Conservation (phyloP, 2,888 invertebrate species). For the Drosophila paranaensis region DNA sequence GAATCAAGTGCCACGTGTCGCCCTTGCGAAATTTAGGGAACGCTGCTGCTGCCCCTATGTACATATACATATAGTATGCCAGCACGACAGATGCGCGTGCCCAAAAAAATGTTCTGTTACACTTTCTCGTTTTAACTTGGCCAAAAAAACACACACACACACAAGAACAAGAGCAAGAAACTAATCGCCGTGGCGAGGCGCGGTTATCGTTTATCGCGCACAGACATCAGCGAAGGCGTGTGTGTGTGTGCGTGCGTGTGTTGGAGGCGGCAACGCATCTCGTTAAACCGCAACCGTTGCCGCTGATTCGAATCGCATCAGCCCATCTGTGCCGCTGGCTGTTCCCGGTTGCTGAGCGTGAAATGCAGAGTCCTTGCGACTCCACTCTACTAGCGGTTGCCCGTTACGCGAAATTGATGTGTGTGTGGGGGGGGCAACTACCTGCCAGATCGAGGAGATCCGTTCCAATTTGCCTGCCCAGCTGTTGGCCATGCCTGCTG, state of each 20-base stretch:
- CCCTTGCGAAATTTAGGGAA: constrained; percentile 51
- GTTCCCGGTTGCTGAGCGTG: constrained; percentile 55
- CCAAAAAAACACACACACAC: constrained; percentile 24
- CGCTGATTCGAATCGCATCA: constrained; percentile 69
- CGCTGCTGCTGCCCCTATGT: constrained; percentile 9
- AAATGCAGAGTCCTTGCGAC: constrained; percentile 59
- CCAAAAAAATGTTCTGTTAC: constrained; percentile 62
- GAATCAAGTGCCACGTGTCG: constrained; percentile 83
- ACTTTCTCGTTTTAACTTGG: constrained; percentile 69
- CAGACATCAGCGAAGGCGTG: constrained; percentile 47
- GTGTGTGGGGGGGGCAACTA: constrained; percentile 15
- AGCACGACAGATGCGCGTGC: constrained; percentile 74
- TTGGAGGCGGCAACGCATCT: constrained; percentile 80
- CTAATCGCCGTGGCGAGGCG: constrained; percentile 66
- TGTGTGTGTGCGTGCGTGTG: constrained; percentile 35
- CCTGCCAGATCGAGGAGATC: constrained; percentile 48
- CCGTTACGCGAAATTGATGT: constrained; percentile 74
- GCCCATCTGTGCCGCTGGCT: constrained; percentile 74
- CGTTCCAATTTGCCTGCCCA: constrained; percentile 78
- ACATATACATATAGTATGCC: not conserved
- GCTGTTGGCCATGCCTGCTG: constrained; percentile 59
- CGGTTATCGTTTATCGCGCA: constrained; percentile 67
- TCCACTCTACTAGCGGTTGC: constrained; percentile 61
- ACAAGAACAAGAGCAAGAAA: constrained; percentile 30
- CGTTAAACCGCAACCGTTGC: constrained; percentile 80